phyloP scores from a whole-genome alignment of 2,888 invertebrate species.

The Colletes collaris region DNA sequence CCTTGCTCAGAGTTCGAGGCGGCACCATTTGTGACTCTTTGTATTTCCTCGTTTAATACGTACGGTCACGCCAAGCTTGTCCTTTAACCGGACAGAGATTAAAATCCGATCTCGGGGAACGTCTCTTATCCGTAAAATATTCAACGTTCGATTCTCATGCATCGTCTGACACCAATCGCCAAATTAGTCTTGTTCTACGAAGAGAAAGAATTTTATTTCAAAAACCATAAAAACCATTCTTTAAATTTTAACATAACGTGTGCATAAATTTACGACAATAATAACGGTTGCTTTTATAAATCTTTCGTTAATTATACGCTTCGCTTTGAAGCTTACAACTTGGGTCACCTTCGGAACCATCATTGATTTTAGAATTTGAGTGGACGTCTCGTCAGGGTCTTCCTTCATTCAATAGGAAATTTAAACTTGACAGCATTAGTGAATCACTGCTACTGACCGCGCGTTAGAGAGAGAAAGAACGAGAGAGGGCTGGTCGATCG shows the following conservation, averaged over 20 bases:
- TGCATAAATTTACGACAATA: no score
- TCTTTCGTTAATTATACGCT: no score
- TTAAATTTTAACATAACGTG: no score
- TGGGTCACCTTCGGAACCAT: not conserved
- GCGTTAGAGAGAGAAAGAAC: slow-evolving; percentile 20
- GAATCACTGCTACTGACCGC: slow-evolving; percentile 65
- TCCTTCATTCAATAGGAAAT: slow-evolving; percentile 47
- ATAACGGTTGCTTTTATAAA: no score
- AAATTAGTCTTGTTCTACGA: not conserved
- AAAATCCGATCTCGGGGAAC: not conserved
- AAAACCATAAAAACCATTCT: no score
- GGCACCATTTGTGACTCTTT: slow-evolving; percentile 58
- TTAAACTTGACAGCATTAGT: slow-evolving; percentile 46
- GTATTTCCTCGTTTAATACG: slow-evolving; percentile 52
- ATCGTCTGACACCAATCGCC: no score
- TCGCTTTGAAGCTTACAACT: no score
- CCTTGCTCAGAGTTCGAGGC: slow-evolving; percentile 66
- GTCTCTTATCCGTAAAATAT: not conserved
- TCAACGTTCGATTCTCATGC: not conserved
- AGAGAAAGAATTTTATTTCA: not conserved
- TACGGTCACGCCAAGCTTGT: slow-evolving; percentile 38
- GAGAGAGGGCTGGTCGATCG: slow-evolving; percentile 68
- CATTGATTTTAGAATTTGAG: slow-evolving; percentile 41
- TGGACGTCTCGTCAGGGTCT: slow-evolving; percentile 30
- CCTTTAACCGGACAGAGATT: not conserved